Evolutionary conservation across 2,797 vertebrate genomes (phyloP).

Genomic region (Oreortyx pictus): DNA sequence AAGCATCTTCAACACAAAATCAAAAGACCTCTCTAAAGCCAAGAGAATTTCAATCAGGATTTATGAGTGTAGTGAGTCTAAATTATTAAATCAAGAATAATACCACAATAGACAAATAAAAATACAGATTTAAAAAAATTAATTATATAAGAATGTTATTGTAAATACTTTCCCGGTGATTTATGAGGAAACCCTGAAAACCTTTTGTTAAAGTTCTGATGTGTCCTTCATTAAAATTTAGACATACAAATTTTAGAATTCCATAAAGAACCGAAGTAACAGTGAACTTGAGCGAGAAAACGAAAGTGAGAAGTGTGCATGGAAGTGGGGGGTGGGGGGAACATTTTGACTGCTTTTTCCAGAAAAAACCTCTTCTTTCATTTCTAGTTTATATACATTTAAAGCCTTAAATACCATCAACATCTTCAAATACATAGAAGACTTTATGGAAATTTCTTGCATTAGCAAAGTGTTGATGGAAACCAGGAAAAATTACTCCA

Average conservation of each 20-base stretch:
- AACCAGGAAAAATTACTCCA: background rate
- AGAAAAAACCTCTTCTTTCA: background rate
- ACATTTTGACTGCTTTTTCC: background rate
- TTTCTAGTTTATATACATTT: background rate
- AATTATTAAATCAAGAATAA: background rate
- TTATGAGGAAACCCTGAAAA: background rate
- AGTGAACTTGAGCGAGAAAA: background rate
- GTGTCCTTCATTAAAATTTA: background rate
- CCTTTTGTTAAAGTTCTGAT: background rate
- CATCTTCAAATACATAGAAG: background rate
- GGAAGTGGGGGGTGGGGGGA: background rate
- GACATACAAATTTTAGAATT: background rate
- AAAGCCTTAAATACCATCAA: background rate
- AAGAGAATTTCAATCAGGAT: background rate
- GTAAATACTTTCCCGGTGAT: background rate
- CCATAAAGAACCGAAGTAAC: background rate
- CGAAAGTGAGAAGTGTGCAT: background rate
- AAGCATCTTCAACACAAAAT: background rate
- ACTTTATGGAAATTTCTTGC: background rate
- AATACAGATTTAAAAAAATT: background rate
- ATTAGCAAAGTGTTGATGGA: background rate
- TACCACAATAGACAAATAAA: accelerated
- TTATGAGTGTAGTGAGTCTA: background rate
- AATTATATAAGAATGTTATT: background rate
- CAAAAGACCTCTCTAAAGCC: background rate